Conservation (phyloP, 2,113 vertebrate genomes). For the Gopherus evgoodei region DNA sequence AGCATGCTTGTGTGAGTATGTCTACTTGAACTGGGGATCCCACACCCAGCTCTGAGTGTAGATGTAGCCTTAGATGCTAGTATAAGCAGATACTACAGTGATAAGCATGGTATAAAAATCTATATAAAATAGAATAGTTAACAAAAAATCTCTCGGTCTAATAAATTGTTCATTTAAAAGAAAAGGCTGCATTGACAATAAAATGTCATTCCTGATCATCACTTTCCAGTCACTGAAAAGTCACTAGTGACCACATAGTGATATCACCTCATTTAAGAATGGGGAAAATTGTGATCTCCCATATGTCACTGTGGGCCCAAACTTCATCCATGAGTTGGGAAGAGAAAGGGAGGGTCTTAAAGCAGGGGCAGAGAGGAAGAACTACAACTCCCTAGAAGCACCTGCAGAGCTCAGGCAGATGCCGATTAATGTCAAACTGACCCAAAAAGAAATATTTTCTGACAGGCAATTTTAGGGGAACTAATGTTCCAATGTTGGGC, state of each 20-base stretch:
- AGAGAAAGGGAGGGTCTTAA: background rate
- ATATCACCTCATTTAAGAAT: background rate
- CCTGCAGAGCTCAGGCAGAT: background rate
- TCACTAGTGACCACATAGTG: background rate
- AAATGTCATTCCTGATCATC: background rate
- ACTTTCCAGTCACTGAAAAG: background rate
- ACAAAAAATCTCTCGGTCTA: conserved; percentile 3
- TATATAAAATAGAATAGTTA: background rate
- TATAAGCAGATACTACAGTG: background rate
- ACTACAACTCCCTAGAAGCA: background rate
- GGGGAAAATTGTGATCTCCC: background rate
- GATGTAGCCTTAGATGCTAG: background rate
- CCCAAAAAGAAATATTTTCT: conserved; percentile 3
- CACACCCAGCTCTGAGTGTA: background rate
- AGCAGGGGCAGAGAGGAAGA: background rate
- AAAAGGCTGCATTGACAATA: background rate
- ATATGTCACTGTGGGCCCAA: background rate
- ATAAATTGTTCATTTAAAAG: background rate
- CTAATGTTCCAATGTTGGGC: background rate
- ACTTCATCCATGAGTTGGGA: background rate
- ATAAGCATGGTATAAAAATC: background rate
- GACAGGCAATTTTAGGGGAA: background rate
- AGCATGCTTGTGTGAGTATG: background rate
- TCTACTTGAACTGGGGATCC: background rate
- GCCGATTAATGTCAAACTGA: background rate